Evolutionary conservation across 2,797 vertebrate genomes (phyloP), one percentile per base, ranked within the genome.

Genomic region (Neosalanx taihuensis): DNA sequence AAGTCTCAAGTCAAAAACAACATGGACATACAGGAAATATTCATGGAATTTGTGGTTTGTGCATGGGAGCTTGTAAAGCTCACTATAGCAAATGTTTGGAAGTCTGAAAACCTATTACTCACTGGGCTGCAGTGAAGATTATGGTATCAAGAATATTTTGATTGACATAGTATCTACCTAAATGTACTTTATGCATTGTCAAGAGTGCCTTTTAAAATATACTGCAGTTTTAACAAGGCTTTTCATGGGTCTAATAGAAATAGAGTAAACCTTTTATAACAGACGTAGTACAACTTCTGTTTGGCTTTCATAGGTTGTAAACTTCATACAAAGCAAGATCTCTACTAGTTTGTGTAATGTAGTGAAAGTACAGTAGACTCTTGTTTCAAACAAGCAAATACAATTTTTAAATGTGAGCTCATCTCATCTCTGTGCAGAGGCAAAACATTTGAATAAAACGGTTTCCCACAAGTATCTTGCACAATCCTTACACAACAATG

Each of bases 1-100:
- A 66, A 67, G 37, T 60, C 49, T 31, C 9, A 33, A 61, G 64
- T 76, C 53, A 76, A 76, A 33, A 56, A 31, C 29, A 41, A 64
- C 13, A 20, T 51, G 59, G 18, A 70, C 30, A 67, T 31, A 37
- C 58, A 71, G 53, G 46, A 51, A 53, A 31, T 51, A 30, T 35
- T 35, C 15, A 4, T 57, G 51, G 51, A n/a, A 31, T 41, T 4
- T 23, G 33, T 4, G 12, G 33, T 29, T 17, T n/a, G 51, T n/a
- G 51, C 51, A 56, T 6, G n/a, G 2, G 31, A n/a, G 62, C 31
- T 35, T 46, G 30, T n/a, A 15, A 31, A 31, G 62, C 62, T 18
- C 6, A 15, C 30, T 18, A 64, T 62, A 31, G 46, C 6, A 12
- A 67, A 67, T 15, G 64, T 53, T 67, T 67, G 64, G 5, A 67